Conservation (phyloP, 23 tunicate genomes). For the Oikopleura albicans region DNA sequence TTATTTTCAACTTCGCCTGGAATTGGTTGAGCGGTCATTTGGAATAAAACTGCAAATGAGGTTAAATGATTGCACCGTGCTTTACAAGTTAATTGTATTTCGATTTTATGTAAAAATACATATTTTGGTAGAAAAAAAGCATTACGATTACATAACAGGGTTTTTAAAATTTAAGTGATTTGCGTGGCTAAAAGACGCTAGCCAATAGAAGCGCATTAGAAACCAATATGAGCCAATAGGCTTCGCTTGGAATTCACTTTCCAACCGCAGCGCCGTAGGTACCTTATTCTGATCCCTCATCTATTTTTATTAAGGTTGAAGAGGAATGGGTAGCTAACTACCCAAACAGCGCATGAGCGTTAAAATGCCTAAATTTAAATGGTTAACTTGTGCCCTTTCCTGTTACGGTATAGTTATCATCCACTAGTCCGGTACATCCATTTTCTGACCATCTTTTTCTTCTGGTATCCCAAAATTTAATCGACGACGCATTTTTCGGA, state of each 20-base stretch:
- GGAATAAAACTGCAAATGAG: constrained; percentile 1
- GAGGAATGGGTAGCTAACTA: too few relatives aligned
- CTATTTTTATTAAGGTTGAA: too few relatives aligned
- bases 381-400: background rate
- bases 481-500: background rate
- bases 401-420: background rate
- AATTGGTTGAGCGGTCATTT: background rate
- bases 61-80: constrained; percentile 1
- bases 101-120: too few relatives aligned
- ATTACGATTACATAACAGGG: too few relatives aligned
- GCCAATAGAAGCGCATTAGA: background rate
- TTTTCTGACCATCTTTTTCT: background rate
- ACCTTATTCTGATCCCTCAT: too few relatives aligned
- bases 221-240: background rate
- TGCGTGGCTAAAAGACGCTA: background rate
- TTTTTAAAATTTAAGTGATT: too few relatives aligned
- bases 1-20: background rate
- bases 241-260: background rate
- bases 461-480: constrained; percentile 11
- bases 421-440: background rate
- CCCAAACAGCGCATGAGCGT: too few relatives aligned
- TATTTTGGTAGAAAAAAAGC: too few relatives aligned
- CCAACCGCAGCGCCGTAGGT: too few relatives aligned
- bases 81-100: too few relatives aligned
- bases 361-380: background rate